phyloP scores from a whole-genome alignment of 2,888 invertebrate species.

The Diarsia dahlii region DNA sequence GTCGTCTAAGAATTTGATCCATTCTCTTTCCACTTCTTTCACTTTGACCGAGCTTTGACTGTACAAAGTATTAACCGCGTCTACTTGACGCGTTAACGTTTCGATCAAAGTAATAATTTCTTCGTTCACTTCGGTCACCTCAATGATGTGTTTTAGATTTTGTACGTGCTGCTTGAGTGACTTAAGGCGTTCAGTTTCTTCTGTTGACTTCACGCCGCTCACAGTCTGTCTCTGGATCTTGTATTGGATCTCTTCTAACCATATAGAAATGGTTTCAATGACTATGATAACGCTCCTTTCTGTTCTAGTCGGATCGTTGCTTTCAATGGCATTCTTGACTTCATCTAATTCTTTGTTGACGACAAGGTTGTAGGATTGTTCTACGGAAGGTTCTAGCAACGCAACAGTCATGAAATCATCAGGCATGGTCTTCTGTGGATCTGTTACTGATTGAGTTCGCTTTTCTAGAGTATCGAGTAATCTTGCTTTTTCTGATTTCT shows the following conservation, averaged over 20 bases:
- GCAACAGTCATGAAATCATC: constrained; percentile 82
- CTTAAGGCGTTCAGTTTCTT: constrained; percentile 80
- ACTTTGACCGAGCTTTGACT: constrained; percentile 83
- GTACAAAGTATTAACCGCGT: constrained; percentile 92
- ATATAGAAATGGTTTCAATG: constrained; percentile 95
- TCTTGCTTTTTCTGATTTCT: constrained; percentile 81
- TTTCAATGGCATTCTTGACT: constrained; percentile 91
- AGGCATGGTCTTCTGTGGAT: constrained; percentile 73
- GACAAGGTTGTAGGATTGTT: constrained; percentile 87
- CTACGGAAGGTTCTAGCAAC: constrained; percentile 83
- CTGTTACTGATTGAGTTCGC: constrained; percentile 79
- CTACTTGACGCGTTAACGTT: constrained; percentile 92
- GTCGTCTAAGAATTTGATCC: constrained; percentile 93
- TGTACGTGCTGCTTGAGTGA: constrained; percentile 90
- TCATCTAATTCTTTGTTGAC: constrained; percentile 91
- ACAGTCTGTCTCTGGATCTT: constrained; percentile 90
- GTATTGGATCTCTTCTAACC: constrained; percentile 96
- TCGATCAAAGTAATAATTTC: constrained; percentile 92
- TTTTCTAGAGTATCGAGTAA: constrained; percentile 83
- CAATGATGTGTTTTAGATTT: constrained; percentile 92
- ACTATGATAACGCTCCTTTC: constrained; percentile 94
- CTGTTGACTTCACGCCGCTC: constrained; percentile 71
- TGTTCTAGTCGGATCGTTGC: constrained; percentile 90
- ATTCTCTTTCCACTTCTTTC: constrained; percentile 92
- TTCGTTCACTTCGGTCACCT: constrained; percentile 92